Conservation (phyloP, 1,140 invertebrate genomes). For the Chelonus insularis region DNA sequence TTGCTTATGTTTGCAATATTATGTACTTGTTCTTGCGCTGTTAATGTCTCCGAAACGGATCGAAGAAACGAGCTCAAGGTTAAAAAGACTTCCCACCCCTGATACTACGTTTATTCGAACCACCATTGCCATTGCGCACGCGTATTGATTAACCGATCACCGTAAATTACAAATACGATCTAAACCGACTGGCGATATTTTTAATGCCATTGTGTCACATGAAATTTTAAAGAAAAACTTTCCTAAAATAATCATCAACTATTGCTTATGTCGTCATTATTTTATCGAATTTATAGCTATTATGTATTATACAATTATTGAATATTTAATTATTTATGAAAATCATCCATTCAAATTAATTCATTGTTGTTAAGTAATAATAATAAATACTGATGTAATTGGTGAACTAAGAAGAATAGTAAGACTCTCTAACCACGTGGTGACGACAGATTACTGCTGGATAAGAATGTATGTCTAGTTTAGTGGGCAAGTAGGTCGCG, state of each 20-base stretch:
- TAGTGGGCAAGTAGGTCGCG: slow-evolving; percentile 64
- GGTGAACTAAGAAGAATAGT: not conserved
- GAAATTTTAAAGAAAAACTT: too few relatives aligned
- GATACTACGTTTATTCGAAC: not conserved
- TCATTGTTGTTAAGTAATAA: not conserved
- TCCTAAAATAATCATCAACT: too few relatives aligned
- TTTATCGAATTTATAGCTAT: too few relatives aligned
- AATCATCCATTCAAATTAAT: not conserved
- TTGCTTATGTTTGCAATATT: not conserved
- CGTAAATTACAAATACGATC: slow-evolving; percentile 25
- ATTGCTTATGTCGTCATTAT: too few relatives aligned
- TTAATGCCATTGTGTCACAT: not conserved
- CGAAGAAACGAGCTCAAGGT: slow-evolving; percentile 51
- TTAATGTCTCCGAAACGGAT: slow-evolving; percentile 49
- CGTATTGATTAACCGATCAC: not conserved
- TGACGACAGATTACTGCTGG: slow-evolving; percentile 43
- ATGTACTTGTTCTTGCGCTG: not conserved
- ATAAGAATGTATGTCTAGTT: slow-evolving; percentile 65
- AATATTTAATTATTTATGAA: too few relatives aligned
- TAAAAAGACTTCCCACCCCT: slow-evolving; percentile 19
- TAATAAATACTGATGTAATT: too few relatives aligned
- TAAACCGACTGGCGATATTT: slow-evolving; percentile 8
- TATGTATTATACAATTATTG: too few relatives aligned
- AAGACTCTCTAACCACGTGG: too few relatives aligned
- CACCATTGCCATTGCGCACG: slow-evolving; percentile 4